These are phyloP conservation scores for Otolemur garnettii DNA, from an alignment of 2,113 vertebrate species.

Conservation along the genomic window DNA sequence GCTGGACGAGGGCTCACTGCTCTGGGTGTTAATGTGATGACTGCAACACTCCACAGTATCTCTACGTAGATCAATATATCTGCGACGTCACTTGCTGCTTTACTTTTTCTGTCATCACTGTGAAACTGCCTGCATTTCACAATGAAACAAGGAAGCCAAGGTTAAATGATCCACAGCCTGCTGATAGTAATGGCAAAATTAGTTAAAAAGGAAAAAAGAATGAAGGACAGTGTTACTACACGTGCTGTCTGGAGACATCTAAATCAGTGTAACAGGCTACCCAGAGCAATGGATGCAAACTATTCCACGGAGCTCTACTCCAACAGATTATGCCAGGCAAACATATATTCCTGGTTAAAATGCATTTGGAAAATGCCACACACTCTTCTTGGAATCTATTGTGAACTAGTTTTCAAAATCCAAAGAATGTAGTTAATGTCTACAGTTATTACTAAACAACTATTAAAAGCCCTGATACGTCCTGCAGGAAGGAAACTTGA, in stretches of 20 bases:
- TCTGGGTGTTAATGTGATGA: not conserved
- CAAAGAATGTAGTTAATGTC: not conserved
- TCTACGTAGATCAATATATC: no score
- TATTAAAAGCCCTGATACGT: not conserved
- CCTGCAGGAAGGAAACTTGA: not conserved
- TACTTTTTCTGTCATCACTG: not conserved
- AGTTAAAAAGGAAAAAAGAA: not conserved
- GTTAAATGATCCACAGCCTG: not conserved
- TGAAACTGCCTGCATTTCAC: not conserved
- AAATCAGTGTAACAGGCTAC: not conserved
- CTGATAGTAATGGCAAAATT: not conserved
- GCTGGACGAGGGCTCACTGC: not conserved
- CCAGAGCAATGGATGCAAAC: not conserved
- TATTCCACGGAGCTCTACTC: not conserved
- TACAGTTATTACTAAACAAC: not conserved
- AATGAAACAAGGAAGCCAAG: not conserved
- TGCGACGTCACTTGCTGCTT: not conserved
- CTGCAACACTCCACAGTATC: not conserved
- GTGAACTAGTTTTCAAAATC: not conserved
- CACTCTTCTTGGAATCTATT: not conserved
- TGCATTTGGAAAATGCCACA: not conserved
- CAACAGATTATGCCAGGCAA: not conserved
- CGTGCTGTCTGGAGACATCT: not conserved
- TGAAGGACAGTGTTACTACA: not conserved
- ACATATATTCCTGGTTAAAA: not conserved